Percentiles rank a stretch among this genome's conserved stretches.
Evolutionary conservation across 2,797 vertebrate species (phyloP).

Genomic region (Simalia tracyae): DNA sequence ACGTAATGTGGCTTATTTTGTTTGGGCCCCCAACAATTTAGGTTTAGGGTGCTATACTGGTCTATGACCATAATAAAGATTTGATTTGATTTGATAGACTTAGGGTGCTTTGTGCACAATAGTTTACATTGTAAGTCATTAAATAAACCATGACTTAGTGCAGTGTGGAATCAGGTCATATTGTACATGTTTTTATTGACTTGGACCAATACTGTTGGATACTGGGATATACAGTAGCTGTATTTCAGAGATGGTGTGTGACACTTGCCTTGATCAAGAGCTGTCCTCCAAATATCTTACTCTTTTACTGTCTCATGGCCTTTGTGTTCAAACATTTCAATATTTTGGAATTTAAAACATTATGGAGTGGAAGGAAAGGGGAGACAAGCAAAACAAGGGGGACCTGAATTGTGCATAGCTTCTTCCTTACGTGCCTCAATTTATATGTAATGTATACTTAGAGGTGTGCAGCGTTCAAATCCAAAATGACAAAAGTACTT

Average conservation of each 20-base stretch:
- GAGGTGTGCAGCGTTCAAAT: neutral
- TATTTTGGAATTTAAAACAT: neutral
- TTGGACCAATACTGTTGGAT: slow-evolving; percentile 65
- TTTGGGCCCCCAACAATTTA: neutral
- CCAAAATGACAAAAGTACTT: neutral
- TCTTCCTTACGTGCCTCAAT: neutral
- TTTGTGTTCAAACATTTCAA: neutral
- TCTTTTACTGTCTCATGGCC: neutral
- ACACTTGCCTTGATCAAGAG: neutral
- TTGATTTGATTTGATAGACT: too few relatives aligned
- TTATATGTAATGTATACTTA: neutral
- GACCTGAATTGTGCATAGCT: neutral
- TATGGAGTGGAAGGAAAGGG: neutral
- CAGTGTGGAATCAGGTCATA: neutral
- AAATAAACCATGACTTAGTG: neutral
- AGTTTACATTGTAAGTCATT: neutral
- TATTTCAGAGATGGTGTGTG: neutral
- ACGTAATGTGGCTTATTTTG: neutral
- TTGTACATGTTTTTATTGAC: neutral
- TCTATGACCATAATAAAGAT: too few relatives aligned
- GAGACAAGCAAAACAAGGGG: neutral
- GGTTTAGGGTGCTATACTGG: neutral
- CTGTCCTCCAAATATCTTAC: neutral
- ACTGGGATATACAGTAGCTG: neutral
- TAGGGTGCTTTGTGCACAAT: neutral